Evolutionary conservation across 2,113 vertebrate species (phyloP), one percentile per base, ranked within the genome.

Genomic region (Ancistrus triradiatus): DNA sequence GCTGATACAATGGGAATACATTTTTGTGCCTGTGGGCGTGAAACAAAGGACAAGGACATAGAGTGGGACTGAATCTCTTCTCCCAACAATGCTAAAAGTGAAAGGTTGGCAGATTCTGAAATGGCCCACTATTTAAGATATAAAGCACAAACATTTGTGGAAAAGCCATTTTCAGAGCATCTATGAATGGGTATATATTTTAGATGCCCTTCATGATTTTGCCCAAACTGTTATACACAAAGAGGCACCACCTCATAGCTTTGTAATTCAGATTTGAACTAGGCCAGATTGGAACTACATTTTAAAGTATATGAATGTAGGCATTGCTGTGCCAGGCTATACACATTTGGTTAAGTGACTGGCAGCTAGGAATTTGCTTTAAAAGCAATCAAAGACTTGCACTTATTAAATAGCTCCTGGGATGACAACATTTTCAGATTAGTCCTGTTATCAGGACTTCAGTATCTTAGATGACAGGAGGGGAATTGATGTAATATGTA

Each of bases 21-120:
- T 73, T 59, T 73, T 73, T 73, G 65, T 49, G 70, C 46, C 66
- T 68, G 70, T 73, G 62, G 70, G 70, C 56, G 70, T 64, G 38
- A 73, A 40, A 73, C 70, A 73, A 73, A 73, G 59, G 65, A 60
- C 49, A 51, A 58, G 66, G 62, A 73, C 70, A 64, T 40, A 42
- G 64, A 66, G 64, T 59, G 64, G 64, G 64, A 44, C 21, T 58
- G 33, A 66, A 66, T 53, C n/a, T 19, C 70, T 53, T 59, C 44
- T 53, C 43, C 65, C 53, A 53, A 35, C 60, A 19, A 25, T 59
- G 66, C 40, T 55, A 33, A 40, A 58, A 37, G 17, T 46, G 47
- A 59, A 49, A 27, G 44, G 47, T 53, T 18, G 48, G 14, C 27
- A 42, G 38, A 58, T 48, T 66, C 43, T 11, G 18, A 49, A 49